Evolutionary conservation across 2,888 invertebrate species (phyloP), one percentile per base, ranked within the genome.

Genomic region (Cordilura impudica): DNA sequence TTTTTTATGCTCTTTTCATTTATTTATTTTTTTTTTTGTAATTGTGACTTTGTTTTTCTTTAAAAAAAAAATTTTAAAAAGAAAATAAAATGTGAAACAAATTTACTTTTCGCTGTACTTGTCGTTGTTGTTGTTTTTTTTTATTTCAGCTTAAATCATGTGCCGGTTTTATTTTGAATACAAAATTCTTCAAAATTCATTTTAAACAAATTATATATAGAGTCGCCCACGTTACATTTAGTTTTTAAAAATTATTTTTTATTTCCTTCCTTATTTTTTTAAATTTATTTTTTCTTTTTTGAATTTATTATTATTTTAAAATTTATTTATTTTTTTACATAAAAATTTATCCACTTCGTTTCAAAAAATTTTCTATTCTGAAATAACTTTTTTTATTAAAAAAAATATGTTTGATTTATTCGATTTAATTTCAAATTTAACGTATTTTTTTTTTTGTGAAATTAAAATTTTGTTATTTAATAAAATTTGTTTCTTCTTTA

Each of bases 111-210:
- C 54, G 60, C 56, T 47, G 23, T 54, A 53, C 5, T 23, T 35
- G 35, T 19, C 39, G 16, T 14, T 43, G 43, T 14, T 43, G 14
- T 43, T 43, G 43, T 43, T 16, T 16, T 58, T 67, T 53, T 56
- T 21, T 47, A 61, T 67, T 47, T 49, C 49, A 63, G 23, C 39
- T 61, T 16, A 76, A 63, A 63, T 76, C 69, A 76, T 76, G 69
- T 76, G 75, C 75, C 75, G 75, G 69, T 69, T n/a, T n/a, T 35
- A 60, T 56, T 63, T 49, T 75, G 39, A 63, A 39, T 49, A 70
- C 70, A 56, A 75, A 75, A 12, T 39, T 39, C n/a, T 31, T 31
- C 4, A 4, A 7, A 31, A 7, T 39, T 39, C n/a, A n/a, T 39
- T 39, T 39, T 39, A 2, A 39, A 12, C 35, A 39, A 39, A 39